Conservation (phyloP, 2,888 invertebrate species). For the Dyspetes luteomarginatus region DNA sequence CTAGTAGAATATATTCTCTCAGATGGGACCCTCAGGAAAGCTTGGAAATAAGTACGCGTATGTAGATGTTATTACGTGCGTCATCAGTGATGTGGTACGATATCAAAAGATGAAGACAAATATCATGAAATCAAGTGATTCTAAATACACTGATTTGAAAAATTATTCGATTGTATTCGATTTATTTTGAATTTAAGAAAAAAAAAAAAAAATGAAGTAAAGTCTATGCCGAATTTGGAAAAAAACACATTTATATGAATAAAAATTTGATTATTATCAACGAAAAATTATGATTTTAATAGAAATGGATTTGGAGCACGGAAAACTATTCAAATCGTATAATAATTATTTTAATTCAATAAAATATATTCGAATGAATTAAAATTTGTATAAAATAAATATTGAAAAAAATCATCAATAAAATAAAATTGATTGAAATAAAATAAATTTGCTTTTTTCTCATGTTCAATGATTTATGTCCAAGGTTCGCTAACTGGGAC, state of each 20-base stretch:
- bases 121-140: too few species aligned
- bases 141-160: too few species aligned
- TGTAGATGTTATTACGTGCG: background rate
- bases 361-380: background rate
- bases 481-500: background rate
- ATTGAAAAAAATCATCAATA: background rate
- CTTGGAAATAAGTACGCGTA: background rate
- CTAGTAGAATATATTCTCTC: background rate
- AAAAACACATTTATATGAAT: background rate
- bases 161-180: too few species aligned
- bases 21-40: background rate
- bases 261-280: background rate
- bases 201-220: background rate
- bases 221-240: background rate
- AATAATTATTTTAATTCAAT: too few species aligned
- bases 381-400: too few species aligned
- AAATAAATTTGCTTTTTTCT: background rate
- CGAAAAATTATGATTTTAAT: background rate
- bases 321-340: too few species aligned
- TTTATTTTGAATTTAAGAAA: background rate
- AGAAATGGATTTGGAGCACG: too few species aligned
- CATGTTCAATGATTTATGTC: background rate
- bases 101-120: background rate
- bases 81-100: background rate
- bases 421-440: background rate